A percentile compares a stretch with the other conserved stretches of the same genome.
These are phyloP conservation scores for Clitarchus hookeri DNA, from an alignment of 2,888 invertebrate species.

Conservation along the genomic window DNA sequence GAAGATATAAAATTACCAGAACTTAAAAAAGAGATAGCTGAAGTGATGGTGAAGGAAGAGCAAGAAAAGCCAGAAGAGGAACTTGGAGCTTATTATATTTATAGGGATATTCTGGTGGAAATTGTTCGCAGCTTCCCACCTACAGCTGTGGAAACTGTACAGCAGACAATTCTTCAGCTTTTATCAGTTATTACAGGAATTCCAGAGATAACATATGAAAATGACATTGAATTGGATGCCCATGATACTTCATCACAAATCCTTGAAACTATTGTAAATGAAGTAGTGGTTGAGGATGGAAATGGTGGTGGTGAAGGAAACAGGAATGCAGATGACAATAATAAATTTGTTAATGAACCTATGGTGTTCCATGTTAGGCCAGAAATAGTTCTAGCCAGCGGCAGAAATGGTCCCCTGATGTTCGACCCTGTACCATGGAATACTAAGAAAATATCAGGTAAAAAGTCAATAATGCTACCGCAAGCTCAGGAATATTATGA, in stretches of 20 bases:
- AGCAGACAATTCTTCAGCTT: not conserved
- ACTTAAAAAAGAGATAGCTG: not conserved
- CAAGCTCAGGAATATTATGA: not conserved
- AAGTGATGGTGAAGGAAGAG: not conserved
- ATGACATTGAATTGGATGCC: not conserved
- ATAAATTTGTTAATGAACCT: not conserved
- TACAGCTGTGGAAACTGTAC: not conserved
- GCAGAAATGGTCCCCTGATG: not conserved
- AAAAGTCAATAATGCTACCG: not conserved
- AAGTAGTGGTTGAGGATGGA: not conserved
- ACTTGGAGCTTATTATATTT: not conserved
- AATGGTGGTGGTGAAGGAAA: not conserved
- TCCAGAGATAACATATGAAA: not conserved
- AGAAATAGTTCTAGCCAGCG: not conserved
- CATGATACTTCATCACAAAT: not conserved
- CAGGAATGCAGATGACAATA: not conserved
- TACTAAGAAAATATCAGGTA: not conserved
- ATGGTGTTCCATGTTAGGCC: not conserved
- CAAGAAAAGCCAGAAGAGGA: not conserved
- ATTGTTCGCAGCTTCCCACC: not conserved
- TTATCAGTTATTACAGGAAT: not conserved
- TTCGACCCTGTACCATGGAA: not conserved
- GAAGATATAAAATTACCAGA: too few species aligned
- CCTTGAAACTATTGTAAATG: not conserved
- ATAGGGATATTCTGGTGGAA: not conserved